A percentile compares a stretch with the other conserved stretches of the same genome.
Evolutionary conservation across 2,888 invertebrate species (phyloP).

Genomic region (Oscheius sp.): DNA sequence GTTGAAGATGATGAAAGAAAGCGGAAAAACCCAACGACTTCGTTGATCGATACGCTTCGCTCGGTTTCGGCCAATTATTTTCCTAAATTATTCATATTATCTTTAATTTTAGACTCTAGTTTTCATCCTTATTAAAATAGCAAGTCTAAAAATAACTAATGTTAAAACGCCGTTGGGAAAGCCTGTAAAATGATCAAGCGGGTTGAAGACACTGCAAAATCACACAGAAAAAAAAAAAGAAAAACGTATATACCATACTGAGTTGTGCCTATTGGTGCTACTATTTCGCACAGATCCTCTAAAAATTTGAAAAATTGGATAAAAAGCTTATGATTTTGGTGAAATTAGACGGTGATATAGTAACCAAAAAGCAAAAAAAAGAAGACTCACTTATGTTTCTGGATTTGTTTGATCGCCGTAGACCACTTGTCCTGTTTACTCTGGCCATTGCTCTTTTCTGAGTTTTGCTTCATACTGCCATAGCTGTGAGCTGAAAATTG

Average conservation of each 20-base stretch:
- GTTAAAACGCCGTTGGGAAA: background rate
- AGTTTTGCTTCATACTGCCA: slow-evolving; percentile 11
- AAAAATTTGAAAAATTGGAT: slow-evolving; percentile 1
- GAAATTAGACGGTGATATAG: background rate
- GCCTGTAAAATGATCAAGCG: background rate
- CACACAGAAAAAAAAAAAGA: background rate
- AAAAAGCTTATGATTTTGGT: background rate
- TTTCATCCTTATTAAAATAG: background rate
- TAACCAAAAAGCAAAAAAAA: no score
- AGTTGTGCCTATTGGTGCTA: slow-evolving; percentile 11
- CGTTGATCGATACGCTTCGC: slow-evolving; percentile 68
- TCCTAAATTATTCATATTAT: slow-evolving; percentile 46
- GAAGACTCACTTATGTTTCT: slow-evolving; percentile 62
- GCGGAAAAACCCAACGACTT: slow-evolving; percentile 67
- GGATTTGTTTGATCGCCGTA: slow-evolving; percentile 61
- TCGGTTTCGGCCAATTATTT: slow-evolving; percentile 63
- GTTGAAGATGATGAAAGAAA: slow-evolving; percentile 68
- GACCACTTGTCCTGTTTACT: slow-evolving; percentile 54
- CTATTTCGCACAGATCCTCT: background rate
- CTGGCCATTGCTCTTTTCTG: slow-evolving; percentile 15
- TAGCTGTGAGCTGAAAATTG: slow-evolving; percentile 11
- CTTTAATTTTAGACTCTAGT: background rate
- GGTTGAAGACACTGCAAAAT: background rate
- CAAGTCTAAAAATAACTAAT: background rate
- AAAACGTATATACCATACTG: background rate